A percentile compares a stretch with the other conserved stretches of the same genome.
Evolutionary conservation across 1,140 invertebrate species (phyloP).

Genomic region (Tetramorium alpestre): DNA sequence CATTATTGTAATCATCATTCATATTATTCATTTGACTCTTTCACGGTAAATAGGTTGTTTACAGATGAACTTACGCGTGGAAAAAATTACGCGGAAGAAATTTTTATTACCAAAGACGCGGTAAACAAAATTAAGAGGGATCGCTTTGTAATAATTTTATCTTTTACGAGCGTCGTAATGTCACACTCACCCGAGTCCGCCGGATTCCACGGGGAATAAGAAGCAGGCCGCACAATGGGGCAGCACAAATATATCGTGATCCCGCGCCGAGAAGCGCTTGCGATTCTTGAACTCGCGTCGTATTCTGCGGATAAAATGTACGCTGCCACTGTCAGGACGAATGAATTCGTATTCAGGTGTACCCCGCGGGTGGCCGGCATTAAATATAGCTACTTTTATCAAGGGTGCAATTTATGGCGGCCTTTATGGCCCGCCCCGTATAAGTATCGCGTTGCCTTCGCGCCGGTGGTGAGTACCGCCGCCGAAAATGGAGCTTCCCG

Average conservation of each 20-base stretch:
- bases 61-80: background rate
- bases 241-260: conserved; percentile 16
- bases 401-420: conserved; percentile 57
- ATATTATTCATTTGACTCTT: background rate
- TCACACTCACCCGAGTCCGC: background rate
- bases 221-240: background rate
- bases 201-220: background rate
- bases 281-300: conserved; percentile 31
- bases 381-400: conserved; percentile 61
- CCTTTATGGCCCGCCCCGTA: conserved; percentile 40
- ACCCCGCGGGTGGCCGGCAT: conserved; percentile 5
- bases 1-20: background rate
- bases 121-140: background rate
- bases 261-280: background rate
- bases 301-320: conserved; percentile 38
- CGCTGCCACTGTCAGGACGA: conserved; percentile 30
- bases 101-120: background rate
- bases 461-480: background rate
- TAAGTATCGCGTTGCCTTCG: conserved; percentile 47
- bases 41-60: background rate
- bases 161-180: background rate
- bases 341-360: conserved; percentile 54
- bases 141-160: conserved; percentile 4
- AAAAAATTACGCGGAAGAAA: background rate
- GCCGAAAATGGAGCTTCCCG: conserved; percentile 43